Percentiles rank a stretch among this genome's conserved stretches.
Evolutionary conservation across 2,113 vertebrate species (phyloP).

Genomic region (Sorex araneus): DNA sequence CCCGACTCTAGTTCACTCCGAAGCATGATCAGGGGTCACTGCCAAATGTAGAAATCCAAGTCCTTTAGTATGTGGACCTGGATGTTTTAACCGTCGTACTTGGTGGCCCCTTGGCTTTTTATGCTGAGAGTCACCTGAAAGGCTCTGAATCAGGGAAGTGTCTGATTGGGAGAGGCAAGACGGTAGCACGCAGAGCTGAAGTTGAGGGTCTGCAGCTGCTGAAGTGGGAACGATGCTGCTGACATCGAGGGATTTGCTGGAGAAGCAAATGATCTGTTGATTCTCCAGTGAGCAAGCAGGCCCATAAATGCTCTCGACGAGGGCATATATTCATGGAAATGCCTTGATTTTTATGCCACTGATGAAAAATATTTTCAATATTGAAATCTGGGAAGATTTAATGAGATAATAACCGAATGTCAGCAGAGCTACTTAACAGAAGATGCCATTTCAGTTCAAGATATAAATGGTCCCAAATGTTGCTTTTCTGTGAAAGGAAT

Average conservation of each 20-base stretch:
- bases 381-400: conserved; percentile 50
- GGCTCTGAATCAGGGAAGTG: not conserved
- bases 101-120: not conserved
- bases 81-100: not conserved
- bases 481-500: conserved; percentile 53
- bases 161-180: not conserved
- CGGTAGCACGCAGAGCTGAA: not conserved
- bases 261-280: not conserved
- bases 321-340: not conserved
- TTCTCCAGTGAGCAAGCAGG: not conserved
- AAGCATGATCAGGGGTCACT: too few species aligned
- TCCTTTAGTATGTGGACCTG: too few species aligned
- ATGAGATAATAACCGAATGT: conserved; percentile 44
- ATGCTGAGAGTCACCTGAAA: not conserved
- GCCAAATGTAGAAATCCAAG: too few species aligned
- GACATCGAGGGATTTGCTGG: not conserved
- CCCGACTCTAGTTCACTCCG: too few species aligned
- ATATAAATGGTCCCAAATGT: conserved; percentile 26
- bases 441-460: conserved; percentile 41
- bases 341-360: conserved; percentile 7
- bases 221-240: not conserved
- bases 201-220: not conserved
- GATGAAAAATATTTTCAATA: conserved; percentile 52
- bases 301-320: not conserved
- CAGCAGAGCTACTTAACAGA: conserved; percentile 37